Evolutionary conservation across 2,888 invertebrate genomes (phyloP).

Genomic region (Callyntrura sp.): DNA sequence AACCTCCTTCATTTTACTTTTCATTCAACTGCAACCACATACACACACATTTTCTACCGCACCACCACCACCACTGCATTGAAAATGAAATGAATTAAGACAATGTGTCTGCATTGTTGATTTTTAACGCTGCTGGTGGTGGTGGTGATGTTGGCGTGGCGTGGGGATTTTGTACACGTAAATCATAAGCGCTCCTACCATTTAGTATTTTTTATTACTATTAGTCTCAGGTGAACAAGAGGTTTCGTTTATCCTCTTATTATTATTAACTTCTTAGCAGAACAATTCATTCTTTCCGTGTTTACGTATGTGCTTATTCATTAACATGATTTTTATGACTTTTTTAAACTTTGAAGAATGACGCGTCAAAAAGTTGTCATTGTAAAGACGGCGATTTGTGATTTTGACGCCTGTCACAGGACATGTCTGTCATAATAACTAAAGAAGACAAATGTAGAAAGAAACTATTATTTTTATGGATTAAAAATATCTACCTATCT

Average conservation of each 20-base stretch:
- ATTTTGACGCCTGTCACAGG: constrained; percentile 15
- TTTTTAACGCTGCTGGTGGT: too few species aligned
- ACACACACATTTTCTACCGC: too few species aligned
- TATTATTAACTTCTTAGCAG: not conserved
- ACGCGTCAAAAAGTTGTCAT: not conserved
- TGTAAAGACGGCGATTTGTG: not conserved
- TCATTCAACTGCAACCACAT: too few species aligned
- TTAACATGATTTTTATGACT: constrained; percentile 6
- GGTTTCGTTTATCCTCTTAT: not conserved
- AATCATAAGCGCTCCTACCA: too few species aligned
- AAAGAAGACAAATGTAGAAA: not conserved
- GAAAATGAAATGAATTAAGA: too few species aligned
- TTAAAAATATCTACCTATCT: not conserved
- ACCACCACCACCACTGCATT: too few species aligned
- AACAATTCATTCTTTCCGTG: constrained; percentile 12
- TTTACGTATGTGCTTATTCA: constrained; percentile 5
- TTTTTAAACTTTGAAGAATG: constrained; percentile 7
- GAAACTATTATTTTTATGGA: not conserved
- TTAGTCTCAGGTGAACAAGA: too few species aligned
- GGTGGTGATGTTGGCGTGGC: too few species aligned
- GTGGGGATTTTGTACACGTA: too few species aligned
- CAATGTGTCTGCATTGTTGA: too few species aligned
- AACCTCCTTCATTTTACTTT: too few species aligned
- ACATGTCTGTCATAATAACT: not conserved
- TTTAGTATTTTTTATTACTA: too few species aligned